Percentiles rank a stretch among this genome's conserved stretches.
phyloP scores from a whole-genome alignment of 2,797 vertebrate genomes.

The Clamator glandarius region DNA sequence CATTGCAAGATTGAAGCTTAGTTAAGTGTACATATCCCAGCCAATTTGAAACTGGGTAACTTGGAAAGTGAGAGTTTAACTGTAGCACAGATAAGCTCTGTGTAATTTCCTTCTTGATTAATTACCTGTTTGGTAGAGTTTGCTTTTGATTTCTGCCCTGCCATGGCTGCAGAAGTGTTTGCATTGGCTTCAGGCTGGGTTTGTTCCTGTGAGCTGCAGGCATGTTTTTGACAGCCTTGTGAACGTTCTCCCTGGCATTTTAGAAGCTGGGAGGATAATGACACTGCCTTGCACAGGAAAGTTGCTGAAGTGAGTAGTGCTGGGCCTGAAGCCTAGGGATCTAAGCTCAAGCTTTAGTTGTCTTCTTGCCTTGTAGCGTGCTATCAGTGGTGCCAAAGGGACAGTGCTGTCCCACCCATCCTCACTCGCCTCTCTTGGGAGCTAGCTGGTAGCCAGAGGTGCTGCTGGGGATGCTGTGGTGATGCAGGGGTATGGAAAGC shows the following conservation, averaged over 20 bases:
- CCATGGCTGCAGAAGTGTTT: neutral
- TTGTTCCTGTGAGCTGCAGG: neutral
- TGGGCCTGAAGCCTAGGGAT: neutral
- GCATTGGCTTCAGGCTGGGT: neutral
- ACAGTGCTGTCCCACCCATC: rapidly evolving
- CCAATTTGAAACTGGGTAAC: neutral
- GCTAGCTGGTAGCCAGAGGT: rapidly evolving
- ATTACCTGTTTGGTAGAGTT: neutral
- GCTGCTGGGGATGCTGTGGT: neutral
- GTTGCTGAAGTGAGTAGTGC: neutral
- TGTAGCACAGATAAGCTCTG: neutral
- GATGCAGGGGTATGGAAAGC: neutral
- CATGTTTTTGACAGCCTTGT: neutral
- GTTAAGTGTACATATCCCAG: rapidly evolving
- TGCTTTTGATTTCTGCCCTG: slow-evolving; percentile 16
- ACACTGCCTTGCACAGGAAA: neutral
- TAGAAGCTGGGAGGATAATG: neutral
- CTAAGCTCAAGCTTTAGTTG: neutral
- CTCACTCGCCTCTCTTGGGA: neutral
- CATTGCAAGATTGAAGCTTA: neutral
- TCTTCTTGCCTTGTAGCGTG: neutral
- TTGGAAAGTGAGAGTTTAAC: neutral
- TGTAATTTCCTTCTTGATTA: slow-evolving; percentile 36
- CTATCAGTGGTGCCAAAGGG: neutral
- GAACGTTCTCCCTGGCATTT: neutral